phyloP scores from a whole-genome alignment of 1,140 invertebrate species.

The Drosophila trapezifrons region DNA sequence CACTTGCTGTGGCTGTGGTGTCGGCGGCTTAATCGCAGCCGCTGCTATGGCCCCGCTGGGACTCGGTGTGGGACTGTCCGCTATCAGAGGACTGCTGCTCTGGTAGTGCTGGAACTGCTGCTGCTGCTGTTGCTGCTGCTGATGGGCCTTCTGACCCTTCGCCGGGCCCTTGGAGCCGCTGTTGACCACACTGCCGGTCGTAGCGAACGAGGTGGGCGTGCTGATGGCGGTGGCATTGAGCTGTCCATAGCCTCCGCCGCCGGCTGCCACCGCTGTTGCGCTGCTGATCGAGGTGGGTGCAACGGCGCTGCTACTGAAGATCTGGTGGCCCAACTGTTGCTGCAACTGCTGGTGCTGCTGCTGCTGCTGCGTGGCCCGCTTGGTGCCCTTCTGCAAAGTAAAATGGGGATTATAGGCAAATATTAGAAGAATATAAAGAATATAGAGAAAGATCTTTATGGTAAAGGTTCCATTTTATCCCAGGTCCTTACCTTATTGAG shows the following conservation, averaged over 20 bases:
- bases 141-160: slow-evolving; percentile 72
- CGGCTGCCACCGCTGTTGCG: slow-evolving; percentile 25
- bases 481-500: slow-evolving; percentile 75
- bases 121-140: slow-evolving; percentile 57
- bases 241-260: slow-evolving; percentile 42
- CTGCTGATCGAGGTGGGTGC: slow-evolving; percentile 71
- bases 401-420: neutral
- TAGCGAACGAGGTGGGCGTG: slow-evolving; percentile 71
- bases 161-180: slow-evolving; percentile 81
- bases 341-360: slow-evolving; percentile 61
- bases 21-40: slow-evolving; percentile 78
- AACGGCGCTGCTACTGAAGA: slow-evolving; percentile 72
- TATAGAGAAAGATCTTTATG: neutral
- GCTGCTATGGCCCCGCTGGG: slow-evolving; percentile 75
- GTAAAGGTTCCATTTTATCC: too few species aligned
- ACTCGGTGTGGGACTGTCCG: slow-evolving; percentile 81
- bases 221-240: slow-evolving; percentile 65
- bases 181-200: slow-evolving; percentile 79
- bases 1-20: slow-evolving; percentile 71
- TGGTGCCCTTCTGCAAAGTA: slow-evolving; percentile 76
- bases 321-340: slow-evolving; percentile 68
- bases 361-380: slow-evolving; percentile 64
- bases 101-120: slow-evolving; percentile 79
- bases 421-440: too few species aligned
- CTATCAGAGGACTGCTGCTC: slow-evolving; percentile 82